phyloP scores from a whole-genome alignment of 2,797 vertebrate species.

The Argentina silus region DNA sequence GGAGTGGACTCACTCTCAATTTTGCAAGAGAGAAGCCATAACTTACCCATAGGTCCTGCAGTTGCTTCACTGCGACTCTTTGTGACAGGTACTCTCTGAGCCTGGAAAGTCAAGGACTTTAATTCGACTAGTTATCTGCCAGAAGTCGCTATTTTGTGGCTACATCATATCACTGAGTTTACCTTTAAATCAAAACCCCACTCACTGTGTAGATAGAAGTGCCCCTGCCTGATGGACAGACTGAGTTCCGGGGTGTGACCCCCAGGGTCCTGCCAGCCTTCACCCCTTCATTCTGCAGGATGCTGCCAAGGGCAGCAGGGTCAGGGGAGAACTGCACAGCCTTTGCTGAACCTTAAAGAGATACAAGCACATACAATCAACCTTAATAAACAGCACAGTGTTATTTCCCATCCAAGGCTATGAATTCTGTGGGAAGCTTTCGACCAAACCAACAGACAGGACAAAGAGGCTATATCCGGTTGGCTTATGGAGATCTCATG shows the following conservation, averaged over 20 bases:
- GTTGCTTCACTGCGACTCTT: constrained; percentile 53
- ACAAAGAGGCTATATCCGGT: too few relatives aligned
- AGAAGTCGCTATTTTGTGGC: too few relatives aligned
- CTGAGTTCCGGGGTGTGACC: constrained; percentile 53
- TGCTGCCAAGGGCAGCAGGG: constrained; percentile 59
- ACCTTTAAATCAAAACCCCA: neutral
- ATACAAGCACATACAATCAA: neutral
- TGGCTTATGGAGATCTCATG: too few relatives aligned
- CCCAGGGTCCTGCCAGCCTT: constrained; percentile 36
- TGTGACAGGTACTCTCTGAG: constrained; percentile 75
- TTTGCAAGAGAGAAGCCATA: neutral
- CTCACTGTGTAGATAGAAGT: constrained; percentile 73
- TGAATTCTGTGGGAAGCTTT: neutral
- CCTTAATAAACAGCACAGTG: neutral
- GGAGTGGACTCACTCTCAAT: too few relatives aligned
- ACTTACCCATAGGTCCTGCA: constrained; percentile 52
- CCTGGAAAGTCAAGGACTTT: constrained; percentile 52
- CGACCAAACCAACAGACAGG: neutral
- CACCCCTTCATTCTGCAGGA: constrained; percentile 69
- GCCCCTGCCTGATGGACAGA: constrained; percentile 62
- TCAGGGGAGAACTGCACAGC: constrained; percentile 66
- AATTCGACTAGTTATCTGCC: too few relatives aligned
- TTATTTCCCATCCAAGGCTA: neutral
- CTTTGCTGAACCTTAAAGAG: constrained; percentile 42
- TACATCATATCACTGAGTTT: neutral